Base-by-base conservation (phyloP, 2,113 vertebrate species). In the Entosphenus tridentatus region DNA sequence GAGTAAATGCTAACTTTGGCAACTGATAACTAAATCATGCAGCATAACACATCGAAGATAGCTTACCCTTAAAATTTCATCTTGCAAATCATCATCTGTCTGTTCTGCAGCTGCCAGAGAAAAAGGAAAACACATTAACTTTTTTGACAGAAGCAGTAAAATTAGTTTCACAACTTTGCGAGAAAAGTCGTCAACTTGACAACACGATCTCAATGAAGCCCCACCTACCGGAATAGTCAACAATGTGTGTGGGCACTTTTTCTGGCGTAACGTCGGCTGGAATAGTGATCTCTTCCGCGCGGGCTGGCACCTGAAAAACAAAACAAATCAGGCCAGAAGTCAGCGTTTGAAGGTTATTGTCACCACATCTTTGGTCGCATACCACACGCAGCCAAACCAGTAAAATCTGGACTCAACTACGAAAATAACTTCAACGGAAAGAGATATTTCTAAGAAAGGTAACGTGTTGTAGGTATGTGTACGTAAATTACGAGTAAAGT, bases 281-380 rank as follows among this genome's bases (percentile, higher is more conserved):
- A 77, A 96, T 98, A 68, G 90, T 96, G 77, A 98, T 96, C 78
- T 98, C 93, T 75, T 98, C 93, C 67, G 93, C 93, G 68, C 93
- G 83, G 1, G 84, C 82, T 18, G 93, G 93, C 79, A 98, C 93
- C 93, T 98, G 76, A 11, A 16, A 73, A 69, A 73, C 69, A 6
- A 75, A 78, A 77, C 54, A 75, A 74, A 78, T 73, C 75, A 4
- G 57, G 72, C 39, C 39, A 39, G 39, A 39, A 39, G 39, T 39
- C 39, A 39, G 39, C 39, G 39, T 39, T 39, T 39, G 39, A 39
- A 39, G 39, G 39, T 39, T 39, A 39, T 39, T 39, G 39, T 39
- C 39, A 39, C 39, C 39, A 39, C 5, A 39, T 39, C 39, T 39
- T 39, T 39, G 39, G 39, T 39, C 39, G 39, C 39, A 39, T 39